phyloP scores from a whole-genome alignment of 2,797 vertebrate species.

The Sebastes hopkinsi region DNA sequence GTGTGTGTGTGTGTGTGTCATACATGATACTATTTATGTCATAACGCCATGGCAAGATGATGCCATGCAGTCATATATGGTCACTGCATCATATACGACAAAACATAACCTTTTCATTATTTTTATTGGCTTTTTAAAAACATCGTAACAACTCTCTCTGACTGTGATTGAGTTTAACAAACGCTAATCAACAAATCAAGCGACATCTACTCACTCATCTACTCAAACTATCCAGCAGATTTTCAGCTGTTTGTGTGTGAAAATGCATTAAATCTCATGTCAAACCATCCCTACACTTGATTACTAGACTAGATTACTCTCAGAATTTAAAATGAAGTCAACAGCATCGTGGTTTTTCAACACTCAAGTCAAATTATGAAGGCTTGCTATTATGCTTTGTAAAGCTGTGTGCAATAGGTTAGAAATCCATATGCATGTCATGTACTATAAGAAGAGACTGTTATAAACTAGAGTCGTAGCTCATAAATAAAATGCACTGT shows the following conservation, averaged over 20 bases:
- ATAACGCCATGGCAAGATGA: slow-evolving; percentile 15
- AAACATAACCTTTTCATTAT: slow-evolving; percentile 31
- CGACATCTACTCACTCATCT: slow-evolving; percentile 22
- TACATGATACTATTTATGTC: slow-evolving; percentile 2
- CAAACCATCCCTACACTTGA: not conserved
- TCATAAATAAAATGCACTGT: not conserved
- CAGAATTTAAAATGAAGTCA: not conserved
- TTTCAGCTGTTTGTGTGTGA: not conserved
- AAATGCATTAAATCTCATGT: not conserved
- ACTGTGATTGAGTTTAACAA: slow-evolving; percentile 43
- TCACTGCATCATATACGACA: slow-evolving; percentile 52
- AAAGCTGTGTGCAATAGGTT: slow-evolving; percentile 11
- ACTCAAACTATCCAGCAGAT: not conserved
- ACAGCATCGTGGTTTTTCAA: not conserved
- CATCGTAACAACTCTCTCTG: slow-evolving; percentile 14
- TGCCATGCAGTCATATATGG: slow-evolving; percentile 54
- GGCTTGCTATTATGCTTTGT: slow-evolving; percentile 27
- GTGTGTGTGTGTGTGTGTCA: slow-evolving; percentile 1
- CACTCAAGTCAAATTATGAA: not conserved
- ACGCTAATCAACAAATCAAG: slow-evolving; percentile 42
- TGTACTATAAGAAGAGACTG: not conserved
- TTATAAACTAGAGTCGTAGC: not conserved
- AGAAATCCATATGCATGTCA: slow-evolving; percentile 14
- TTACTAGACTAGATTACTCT: not conserved
- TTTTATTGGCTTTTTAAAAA: slow-evolving; percentile 29